These are phyloP conservation scores for Zaprionus camerounensis DNA, from an alignment of 1,140 invertebrate species.

Conservation along the genomic window DNA sequence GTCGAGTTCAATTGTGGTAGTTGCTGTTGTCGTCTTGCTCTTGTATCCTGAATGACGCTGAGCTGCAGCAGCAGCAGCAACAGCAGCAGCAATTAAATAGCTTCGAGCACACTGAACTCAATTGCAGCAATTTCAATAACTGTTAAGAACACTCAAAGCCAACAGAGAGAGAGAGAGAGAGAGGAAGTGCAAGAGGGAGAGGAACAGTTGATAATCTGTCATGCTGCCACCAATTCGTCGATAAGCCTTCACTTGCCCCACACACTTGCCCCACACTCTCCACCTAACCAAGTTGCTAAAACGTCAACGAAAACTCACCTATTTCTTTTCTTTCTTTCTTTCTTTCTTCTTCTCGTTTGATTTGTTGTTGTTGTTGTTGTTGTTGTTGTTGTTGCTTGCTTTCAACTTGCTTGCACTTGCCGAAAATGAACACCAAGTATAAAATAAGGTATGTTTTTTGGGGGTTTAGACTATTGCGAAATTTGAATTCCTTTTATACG, in stretches of 20 bases:
- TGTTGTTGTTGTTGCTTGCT: background rate
- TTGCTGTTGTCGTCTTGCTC: constrained; percentile 9
- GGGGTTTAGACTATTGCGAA: constrained; percentile 37
- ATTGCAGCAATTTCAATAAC: constrained; percentile 79
- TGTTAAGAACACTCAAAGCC: constrained; percentile 69
- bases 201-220: constrained; percentile 57
- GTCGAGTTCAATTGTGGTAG: background rate
- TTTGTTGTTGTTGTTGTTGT: background rate
- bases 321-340: constrained; percentile 46
- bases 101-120: constrained; percentile 69
- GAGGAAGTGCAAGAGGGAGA: background rate
- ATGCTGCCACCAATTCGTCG: constrained; percentile 22
- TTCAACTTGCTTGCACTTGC: constrained; percentile 22
- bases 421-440: constrained; percentile 37
- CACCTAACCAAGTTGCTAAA: constrained; percentile 22
- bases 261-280: background rate
- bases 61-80: constrained; percentile 1
- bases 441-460: constrained; percentile 19
- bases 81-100: constrained; percentile 73
- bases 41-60: constrained; percentile 1
- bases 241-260: background rate
- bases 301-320: constrained; percentile 51
- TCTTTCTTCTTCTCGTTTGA: background rate
- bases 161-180: constrained; percentile 16
- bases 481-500: constrained; percentile 31